Evolutionary conservation across 2,888 invertebrate genomes (phyloP).

Genomic region (Steinernema hermaphroditum): DNA sequence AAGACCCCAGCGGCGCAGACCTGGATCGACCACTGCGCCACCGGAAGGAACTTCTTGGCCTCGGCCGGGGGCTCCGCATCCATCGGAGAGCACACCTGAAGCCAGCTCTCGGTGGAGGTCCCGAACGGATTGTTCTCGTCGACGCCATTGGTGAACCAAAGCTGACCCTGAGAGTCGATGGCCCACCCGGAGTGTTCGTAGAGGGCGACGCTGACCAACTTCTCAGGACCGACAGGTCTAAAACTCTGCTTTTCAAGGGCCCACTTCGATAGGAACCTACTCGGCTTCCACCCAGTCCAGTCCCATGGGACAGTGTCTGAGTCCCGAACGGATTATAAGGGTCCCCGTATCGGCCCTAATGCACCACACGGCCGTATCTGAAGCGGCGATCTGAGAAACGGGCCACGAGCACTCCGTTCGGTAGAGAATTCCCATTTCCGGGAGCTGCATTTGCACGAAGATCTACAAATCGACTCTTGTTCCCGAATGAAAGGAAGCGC

Average conservation of each 20-base stretch:
- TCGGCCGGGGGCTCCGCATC: slow-evolving; percentile 14
- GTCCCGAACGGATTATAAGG: slow-evolving; percentile 43
- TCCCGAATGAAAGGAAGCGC: background rate
- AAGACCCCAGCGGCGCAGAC: slow-evolving; percentile 46
- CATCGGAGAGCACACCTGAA: slow-evolving; percentile 35
- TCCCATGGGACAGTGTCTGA: slow-evolving; percentile 49
- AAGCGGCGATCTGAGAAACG: slow-evolving; percentile 40
- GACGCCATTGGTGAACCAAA: slow-evolving; percentile 50
- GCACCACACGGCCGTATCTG: slow-evolving; percentile 50
- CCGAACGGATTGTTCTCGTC: slow-evolving; percentile 46
- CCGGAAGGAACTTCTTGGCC: slow-evolving; percentile 37
- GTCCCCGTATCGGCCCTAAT: slow-evolving; percentile 39
- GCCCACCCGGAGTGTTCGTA: slow-evolving; percentile 44
- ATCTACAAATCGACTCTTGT: slow-evolving; percentile 34
- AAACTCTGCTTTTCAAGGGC: too few relatives aligned
- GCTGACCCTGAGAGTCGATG: slow-evolving; percentile 38
- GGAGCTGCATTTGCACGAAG: slow-evolving; percentile 47
- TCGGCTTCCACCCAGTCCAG: slow-evolving; percentile 47
- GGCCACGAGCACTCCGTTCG: slow-evolving; percentile 44
- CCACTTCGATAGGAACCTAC: too few relatives aligned
- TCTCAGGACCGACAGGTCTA: slow-evolving; percentile 38
- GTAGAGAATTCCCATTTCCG: slow-evolving; percentile 49
- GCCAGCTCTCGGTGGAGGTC: slow-evolving; percentile 23
- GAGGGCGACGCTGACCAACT: slow-evolving; percentile 43
- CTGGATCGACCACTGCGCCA: slow-evolving; percentile 40